phyloP scores from a whole-genome alignment of 2,888 invertebrate species.

The Globia sparganii region DNA sequence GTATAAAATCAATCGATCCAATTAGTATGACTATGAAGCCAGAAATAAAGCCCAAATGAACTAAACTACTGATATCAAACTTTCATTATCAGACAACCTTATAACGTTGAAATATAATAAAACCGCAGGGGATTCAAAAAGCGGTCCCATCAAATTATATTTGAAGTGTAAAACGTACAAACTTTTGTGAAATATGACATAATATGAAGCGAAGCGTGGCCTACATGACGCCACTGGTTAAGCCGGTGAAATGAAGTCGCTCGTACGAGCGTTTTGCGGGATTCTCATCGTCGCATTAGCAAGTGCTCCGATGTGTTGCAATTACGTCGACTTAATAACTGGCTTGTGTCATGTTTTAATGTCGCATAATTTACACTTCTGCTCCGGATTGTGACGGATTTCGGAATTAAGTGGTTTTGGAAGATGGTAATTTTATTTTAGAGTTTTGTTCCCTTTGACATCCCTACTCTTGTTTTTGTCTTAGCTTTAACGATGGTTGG shows the following conservation, averaged over 20 bases:
- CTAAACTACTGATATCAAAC: constrained; percentile 37
- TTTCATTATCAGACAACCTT: constrained; percentile 34
- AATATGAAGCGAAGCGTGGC: constrained; percentile 43
- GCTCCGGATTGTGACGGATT: constrained; percentile 30
- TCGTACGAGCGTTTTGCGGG: constrained; percentile 62
- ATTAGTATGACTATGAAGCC: background rate
- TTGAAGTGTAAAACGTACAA: constrained; percentile 56
- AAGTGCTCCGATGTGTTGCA: constrained; percentile 61
- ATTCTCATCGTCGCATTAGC: constrained; percentile 56
- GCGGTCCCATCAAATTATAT: constrained; percentile 54
- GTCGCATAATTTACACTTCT: constrained; percentile 49
- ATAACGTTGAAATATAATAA: constrained; percentile 40
- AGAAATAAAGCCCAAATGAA: constrained; percentile 18
- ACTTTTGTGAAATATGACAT: constrained; percentile 61
- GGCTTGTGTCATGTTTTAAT: constrained; percentile 53
- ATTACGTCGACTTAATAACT: constrained; percentile 60
- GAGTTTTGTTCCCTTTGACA: background rate
- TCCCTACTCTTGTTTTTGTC: background rate
- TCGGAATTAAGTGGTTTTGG: constrained; percentile 44
- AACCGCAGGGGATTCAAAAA: constrained; percentile 45
- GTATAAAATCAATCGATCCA: constrained; percentile 15
- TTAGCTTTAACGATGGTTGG: background rate
- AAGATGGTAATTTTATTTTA: constrained; percentile 25
- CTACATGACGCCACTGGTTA: constrained; percentile 54
- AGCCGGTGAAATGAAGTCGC: constrained; percentile 66